Evolutionary conservation across 2,113 vertebrate species (phyloP).

Genomic region (Hypocryptadius cinnamomeus): DNA sequence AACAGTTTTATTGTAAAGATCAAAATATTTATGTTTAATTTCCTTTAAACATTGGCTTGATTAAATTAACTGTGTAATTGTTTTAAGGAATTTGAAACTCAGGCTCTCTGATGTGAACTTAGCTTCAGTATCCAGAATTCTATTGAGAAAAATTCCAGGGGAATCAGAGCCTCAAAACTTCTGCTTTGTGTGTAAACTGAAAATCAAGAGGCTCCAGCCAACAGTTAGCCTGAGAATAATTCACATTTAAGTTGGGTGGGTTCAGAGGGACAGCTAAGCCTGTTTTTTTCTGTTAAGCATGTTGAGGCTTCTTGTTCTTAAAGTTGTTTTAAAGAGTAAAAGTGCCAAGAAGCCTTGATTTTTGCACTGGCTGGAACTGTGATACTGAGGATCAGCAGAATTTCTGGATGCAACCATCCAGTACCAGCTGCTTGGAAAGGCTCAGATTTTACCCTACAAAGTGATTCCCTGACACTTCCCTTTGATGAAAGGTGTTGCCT

Average conservation of each 20-base stretch:
- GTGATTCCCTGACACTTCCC: background rate
- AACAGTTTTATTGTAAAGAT: background rate
- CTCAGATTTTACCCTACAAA: background rate
- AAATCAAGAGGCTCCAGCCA: background rate
- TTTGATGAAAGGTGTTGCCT: background rate
- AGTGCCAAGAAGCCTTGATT: background rate
- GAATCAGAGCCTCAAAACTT: background rate
- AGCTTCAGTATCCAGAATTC: background rate
- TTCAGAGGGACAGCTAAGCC: background rate
- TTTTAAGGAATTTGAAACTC: slow-evolving; percentile 3
- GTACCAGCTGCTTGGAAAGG: background rate
- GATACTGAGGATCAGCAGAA: background rate
- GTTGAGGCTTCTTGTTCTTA: background rate
- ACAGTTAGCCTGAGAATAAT: background rate
- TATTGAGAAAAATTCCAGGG: background rate
- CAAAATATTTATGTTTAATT: slow-evolving; percentile 33
- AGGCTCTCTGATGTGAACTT: background rate
- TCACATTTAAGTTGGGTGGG: background rate
- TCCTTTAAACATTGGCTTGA: background rate
- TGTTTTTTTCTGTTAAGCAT: background rate
- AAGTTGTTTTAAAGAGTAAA: background rate
- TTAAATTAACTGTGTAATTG: slow-evolving; percentile 37
- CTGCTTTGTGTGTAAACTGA: background rate
- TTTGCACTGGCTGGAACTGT: background rate
- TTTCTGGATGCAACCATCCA: background rate